Percentiles rank a stretch among this genome's conserved stretches.
phyloP scores from a whole-genome alignment of 2,113 vertebrate genomes.

The Psittacara wagleri region DNA sequence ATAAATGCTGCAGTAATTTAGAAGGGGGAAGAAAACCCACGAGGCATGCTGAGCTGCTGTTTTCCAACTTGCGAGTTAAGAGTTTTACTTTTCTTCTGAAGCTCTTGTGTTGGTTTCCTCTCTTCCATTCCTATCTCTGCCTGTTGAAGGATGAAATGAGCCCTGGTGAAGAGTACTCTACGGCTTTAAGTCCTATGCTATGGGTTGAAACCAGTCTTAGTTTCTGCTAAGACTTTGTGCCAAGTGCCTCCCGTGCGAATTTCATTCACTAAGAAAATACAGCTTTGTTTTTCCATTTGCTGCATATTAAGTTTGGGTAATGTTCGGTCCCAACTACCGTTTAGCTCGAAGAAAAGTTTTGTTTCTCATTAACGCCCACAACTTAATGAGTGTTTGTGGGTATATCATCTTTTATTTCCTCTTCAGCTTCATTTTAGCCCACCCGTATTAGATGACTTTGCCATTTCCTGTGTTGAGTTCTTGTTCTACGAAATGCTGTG shows the following conservation, averaged over 20 bases:
- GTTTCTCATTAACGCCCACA: not conserved
- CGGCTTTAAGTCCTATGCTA: not conserved
- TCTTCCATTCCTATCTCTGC: not conserved
- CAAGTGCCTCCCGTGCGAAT: not conserved
- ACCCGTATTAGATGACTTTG: not conserved
- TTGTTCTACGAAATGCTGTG: not conserved
- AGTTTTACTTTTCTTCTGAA: not conserved
- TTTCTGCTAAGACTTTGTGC: not conserved
- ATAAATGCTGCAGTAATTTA: conserved; percentile 28
- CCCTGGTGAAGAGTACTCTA: not conserved
- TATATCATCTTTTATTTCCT: conserved; percentile 16
- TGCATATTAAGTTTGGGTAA: not conserved
- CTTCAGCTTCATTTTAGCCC: not conserved
- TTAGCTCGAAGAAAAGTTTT: conserved; percentile 17
- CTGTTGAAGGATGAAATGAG: not conserved
- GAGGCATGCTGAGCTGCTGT: not conserved
- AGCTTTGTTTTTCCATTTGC: not conserved
- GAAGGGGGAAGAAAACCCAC: conserved; percentile 31
- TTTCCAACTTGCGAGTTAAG: not conserved
- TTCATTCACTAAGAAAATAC: not conserved
- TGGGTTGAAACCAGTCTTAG: not conserved
- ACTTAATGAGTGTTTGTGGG: not conserved
- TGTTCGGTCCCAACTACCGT: not conserved
- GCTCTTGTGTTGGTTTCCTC: not conserved
- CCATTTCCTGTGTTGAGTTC: not conserved